Evolutionary conservation across 2,888 invertebrate species (phyloP).

Genomic region (Neuroscelio doddi): DNA sequence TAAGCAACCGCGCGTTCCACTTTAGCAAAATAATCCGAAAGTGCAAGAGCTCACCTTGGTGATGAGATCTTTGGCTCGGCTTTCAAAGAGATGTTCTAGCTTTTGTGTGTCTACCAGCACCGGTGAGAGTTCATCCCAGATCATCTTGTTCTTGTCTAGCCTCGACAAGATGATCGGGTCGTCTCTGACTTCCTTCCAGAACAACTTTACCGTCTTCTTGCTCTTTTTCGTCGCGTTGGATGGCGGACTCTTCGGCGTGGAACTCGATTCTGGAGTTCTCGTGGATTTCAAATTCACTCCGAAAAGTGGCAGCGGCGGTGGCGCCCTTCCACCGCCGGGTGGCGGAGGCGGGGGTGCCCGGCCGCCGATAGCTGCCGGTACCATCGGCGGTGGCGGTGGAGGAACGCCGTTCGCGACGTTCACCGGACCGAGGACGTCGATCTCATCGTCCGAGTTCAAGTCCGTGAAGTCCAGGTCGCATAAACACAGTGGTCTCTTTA

Average conservation of each 20-base stretch:
- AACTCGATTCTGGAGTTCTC: conserved; percentile 39
- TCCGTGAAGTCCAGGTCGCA: conserved; percentile 99
- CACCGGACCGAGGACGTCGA: conserved; percentile 82
- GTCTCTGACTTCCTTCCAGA: conserved; percentile 96
- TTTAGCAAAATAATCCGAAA: conserved; percentile 7
- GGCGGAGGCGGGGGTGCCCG: conserved; percentile 74
- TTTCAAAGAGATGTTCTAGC: conserved; percentile 97
- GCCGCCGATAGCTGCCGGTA: conserved; percentile 74
- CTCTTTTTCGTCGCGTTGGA: conserved; percentile 79
- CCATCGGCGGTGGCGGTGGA: conserved; percentile 86
- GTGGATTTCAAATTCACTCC: conserved; percentile 63
- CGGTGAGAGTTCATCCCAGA: conserved; percentile 93
- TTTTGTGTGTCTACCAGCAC: conserved; percentile 92
- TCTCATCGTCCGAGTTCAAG: conserved; percentile 90
- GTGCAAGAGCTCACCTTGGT: conserved; percentile 87
- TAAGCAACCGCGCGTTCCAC: conserved; percentile 19
- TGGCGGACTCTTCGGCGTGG: conserved; percentile 63
- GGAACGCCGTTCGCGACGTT: conserved; percentile 80
- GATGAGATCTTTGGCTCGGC: conserved; percentile 94
- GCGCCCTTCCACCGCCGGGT: conserved; percentile 72
- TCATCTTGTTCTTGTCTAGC: conserved; percentile 76
- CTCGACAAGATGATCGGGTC: conserved; percentile 78
- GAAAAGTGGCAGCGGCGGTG: conserved; percentile 70
- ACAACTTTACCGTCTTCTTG: conserved; percentile 97
- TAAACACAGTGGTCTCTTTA: conserved; percentile 84